Percentiles rank a stretch among this genome's conserved stretches.
Evolutionary conservation across 2,797 vertebrate species (phyloP).

Genomic region (Pseudopleuronectes americanus): DNA sequence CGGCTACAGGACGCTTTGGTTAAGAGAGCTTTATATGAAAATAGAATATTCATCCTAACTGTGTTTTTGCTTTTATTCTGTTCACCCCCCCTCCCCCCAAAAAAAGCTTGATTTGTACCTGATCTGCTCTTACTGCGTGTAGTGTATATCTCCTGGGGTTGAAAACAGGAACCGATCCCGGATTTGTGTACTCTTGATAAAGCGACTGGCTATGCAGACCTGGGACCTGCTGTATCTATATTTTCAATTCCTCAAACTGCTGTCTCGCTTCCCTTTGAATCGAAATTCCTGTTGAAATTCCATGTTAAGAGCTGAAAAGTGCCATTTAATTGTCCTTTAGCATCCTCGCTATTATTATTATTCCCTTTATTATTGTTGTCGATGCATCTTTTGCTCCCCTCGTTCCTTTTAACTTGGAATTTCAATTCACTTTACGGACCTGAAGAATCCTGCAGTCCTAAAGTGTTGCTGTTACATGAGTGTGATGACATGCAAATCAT

Average conservation of each 20-base stretch:
- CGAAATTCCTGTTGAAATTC: constrained; percentile 60
- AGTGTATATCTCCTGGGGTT: constrained; percentile 57
- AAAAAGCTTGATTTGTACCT: constrained; percentile 84
- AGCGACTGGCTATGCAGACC: constrained; percentile 51
- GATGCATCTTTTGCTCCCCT: constrained; percentile 13
- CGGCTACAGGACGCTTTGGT: constrained; percentile 86
- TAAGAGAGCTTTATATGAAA: constrained; percentile 85
- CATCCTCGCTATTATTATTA: background rate
- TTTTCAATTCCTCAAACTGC: constrained; percentile 45
- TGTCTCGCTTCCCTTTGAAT: constrained; percentile 51
- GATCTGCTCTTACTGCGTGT: constrained; percentile 65
- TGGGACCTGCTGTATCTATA: constrained; percentile 48
- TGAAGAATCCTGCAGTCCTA: constrained; percentile 61
- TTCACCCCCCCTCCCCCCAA: constrained; percentile 39
- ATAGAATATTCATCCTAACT: constrained; percentile 80
- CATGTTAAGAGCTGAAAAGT: constrained; percentile 69
- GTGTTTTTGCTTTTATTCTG: constrained; percentile 82
- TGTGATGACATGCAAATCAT: constrained; percentile 70
- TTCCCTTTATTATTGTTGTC: background rate
- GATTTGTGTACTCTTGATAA: constrained; percentile 55
- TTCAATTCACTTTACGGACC: constrained; percentile 52
- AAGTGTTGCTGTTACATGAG: constrained; percentile 66
- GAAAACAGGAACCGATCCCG: constrained; percentile 48
- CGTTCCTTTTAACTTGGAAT: constrained; percentile 59
- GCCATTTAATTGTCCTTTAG: constrained; percentile 59